These are phyloP conservation scores for Gobiocypris rarus DNA, from an alignment of 2,113 vertebrate genomes.

Conservation along the genomic window DNA sequence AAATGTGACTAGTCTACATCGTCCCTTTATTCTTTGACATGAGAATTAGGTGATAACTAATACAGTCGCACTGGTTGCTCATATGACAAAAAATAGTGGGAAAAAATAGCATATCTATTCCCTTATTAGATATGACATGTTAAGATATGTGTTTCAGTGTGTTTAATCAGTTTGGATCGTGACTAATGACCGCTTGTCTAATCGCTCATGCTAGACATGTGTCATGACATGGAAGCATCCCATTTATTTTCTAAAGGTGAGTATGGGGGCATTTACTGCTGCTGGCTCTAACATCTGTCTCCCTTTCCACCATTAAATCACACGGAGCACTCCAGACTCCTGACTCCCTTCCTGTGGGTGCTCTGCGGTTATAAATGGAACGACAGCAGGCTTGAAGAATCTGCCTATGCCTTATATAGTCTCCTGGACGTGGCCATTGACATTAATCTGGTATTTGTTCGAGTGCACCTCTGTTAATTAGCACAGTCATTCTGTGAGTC, in stretches of 20 bases:
- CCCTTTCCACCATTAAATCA: constrained; percentile 26
- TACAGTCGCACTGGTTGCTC: background rate
- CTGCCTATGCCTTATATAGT: constrained; percentile 12
- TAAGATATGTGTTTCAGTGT: background rate
- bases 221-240: background rate
- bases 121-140: background rate
- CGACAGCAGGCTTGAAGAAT: constrained; percentile 55
- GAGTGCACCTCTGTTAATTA: constrained; percentile 65
- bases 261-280: constrained; percentile 18
- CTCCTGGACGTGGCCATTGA: constrained; percentile 63
- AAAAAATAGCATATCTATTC: background rate
- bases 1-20: background rate
- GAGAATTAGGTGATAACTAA: background rate
- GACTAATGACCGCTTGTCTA: background rate
- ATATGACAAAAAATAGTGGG: background rate
- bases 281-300: constrained; percentile 25
- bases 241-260: constrained; percentile 28
- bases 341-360: constrained; percentile 24
- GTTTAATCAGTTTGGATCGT: background rate
- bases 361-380: constrained; percentile 56
- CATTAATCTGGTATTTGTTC: constrained; percentile 75
- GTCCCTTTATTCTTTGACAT: background rate
- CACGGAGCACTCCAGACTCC: background rate
- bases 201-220: background rate
- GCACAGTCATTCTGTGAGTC: constrained; percentile 60